phyloP scores from a whole-genome alignment of 1,140 invertebrate species.

The Yoshiicerus persimilis region DNA sequence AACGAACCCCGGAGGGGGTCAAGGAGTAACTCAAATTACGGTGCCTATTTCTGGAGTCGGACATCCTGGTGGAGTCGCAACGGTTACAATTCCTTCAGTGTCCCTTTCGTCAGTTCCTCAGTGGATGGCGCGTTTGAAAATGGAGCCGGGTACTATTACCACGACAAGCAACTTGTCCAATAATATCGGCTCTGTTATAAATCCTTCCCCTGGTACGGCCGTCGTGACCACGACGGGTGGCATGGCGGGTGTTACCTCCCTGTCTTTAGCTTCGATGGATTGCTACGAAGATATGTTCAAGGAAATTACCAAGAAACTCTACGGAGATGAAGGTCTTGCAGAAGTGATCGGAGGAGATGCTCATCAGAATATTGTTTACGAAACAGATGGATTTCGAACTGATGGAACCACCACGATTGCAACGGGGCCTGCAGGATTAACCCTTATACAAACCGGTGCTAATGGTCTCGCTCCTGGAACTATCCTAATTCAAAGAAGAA shows the following conservation, averaged over 20 bases:
- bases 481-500: slow-evolving; percentile 46
- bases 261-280: slow-evolving; percentile 26
- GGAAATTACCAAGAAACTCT: slow-evolving; percentile 85
- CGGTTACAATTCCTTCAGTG: slow-evolving; percentile 21
- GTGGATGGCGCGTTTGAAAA: slow-evolving; percentile 40
- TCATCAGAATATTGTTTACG: slow-evolving; percentile 38
- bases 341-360: slow-evolving; percentile 34
- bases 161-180: background rate
- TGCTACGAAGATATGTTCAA: slow-evolving; percentile 73
- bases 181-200: background rate
- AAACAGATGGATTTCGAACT: slow-evolving; percentile 45
- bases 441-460: slow-evolving; percentile 29
- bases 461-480: slow-evolving; percentile 44
- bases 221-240: background rate
- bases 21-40: slow-evolving; percentile 3
- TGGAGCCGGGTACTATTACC: slow-evolving; percentile 15
- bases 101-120: background rate
- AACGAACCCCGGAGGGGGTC: background rate
- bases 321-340: slow-evolving; percentile 70
- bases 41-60: slow-evolving; percentile 5
- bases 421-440: background rate
- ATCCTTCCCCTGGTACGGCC: background rate
- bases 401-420: slow-evolving; percentile 35
- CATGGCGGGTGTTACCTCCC: background rate
- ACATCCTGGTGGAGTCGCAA: slow-evolving; percentile 19